These are phyloP conservation scores for Caenorhabditis wallacei DNA, from an alignment of 2,888 invertebrate species.

Conservation along the genomic window DNA sequence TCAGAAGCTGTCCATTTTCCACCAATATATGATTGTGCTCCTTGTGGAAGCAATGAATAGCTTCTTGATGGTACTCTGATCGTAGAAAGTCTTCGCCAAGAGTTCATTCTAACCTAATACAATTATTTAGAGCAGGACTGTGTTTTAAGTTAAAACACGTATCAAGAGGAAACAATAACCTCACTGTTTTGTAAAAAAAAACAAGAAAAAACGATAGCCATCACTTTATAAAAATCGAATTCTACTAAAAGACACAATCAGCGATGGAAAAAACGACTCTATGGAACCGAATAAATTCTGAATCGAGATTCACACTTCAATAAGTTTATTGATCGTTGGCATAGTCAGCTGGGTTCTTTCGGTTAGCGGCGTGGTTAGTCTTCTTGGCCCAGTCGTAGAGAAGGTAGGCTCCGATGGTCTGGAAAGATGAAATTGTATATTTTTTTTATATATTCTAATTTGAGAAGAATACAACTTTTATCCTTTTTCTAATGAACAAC, in stretches of 20 bases:
- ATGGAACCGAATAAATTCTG: slow-evolving; percentile 29
- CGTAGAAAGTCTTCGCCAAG: slow-evolving; percentile 15
- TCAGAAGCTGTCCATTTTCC: slow-evolving; percentile 71
- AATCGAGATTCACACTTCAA: slow-evolving; percentile 33
- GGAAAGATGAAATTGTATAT: neutral
- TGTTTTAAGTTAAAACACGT: slow-evolving; percentile 6
- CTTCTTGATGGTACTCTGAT: slow-evolving; percentile 20
- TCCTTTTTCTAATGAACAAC: too few species aligned
- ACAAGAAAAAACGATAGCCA: neutral
- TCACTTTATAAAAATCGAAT: slow-evolving; percentile 22
- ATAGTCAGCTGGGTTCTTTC: slow-evolving; percentile 81
- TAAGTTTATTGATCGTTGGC: slow-evolving; percentile 78
- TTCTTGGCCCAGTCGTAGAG: slow-evolving; percentile 82
- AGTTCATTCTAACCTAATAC: slow-evolving; percentile 26
- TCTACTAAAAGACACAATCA: slow-evolving; percentile 31
- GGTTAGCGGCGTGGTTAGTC: slow-evolving; percentile 73
- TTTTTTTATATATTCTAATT: too few species aligned
- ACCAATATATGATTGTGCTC: slow-evolving; percentile 79
- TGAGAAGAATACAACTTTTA: too few species aligned
- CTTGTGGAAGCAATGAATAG: slow-evolving; percentile 75
- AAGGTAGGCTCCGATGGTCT: slow-evolving; percentile 75
- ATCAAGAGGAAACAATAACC: slow-evolving; percentile 11
- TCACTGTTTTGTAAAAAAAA: neutral
- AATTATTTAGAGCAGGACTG: neutral
- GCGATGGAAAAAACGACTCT: slow-evolving; percentile 24